These are phyloP conservation scores for Drosophila navojoa DNA, from an alignment of 1,140 invertebrate genomes.

Conservation along the genomic window DNA sequence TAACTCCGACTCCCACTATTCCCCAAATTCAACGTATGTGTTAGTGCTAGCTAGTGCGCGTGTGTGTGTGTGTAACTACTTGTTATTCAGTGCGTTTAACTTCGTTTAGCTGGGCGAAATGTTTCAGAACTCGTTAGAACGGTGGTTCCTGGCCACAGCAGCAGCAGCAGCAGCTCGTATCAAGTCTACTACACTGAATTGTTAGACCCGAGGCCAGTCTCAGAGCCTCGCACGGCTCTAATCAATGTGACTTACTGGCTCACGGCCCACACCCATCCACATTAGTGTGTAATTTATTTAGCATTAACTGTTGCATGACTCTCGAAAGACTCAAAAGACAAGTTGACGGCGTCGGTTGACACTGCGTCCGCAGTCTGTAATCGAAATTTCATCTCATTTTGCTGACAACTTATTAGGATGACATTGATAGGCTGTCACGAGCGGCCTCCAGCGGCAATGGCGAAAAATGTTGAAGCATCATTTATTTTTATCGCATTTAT, in stretches of 20 bases:
- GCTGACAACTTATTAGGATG: not conserved
- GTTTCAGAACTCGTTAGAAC: constrained; percentile 77
- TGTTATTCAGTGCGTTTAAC: constrained; percentile 79
- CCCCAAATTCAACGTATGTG: constrained; percentile 27
- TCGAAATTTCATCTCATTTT: not conserved
- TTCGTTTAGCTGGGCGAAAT: constrained; percentile 79
- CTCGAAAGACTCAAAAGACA: not conserved
- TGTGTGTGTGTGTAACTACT: constrained; percentile 61
- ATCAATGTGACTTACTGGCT: constrained; percentile 55
- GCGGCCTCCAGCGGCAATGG: too few relatives aligned
- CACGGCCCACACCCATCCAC: constrained; percentile 34
- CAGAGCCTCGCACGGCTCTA: constrained; percentile 31
- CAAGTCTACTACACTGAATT: constrained; percentile 39
- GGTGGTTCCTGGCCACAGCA: constrained; percentile 31
- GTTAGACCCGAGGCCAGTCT: constrained; percentile 28
- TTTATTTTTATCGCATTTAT: too few relatives aligned
- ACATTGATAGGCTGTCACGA: constrained; percentile 1
- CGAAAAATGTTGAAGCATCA: too few relatives aligned
- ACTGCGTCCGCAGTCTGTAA: not conserved
- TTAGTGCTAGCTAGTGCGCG: constrained; percentile 33
- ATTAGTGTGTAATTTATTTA: constrained; percentile 69
- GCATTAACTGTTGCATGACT: constrained; percentile 62
- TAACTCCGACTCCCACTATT: constrained; percentile 48
- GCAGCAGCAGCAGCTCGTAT: constrained; percentile 15
- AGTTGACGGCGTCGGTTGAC: not conserved